These are phyloP conservation scores for Phaethon lepturus DNA, from an alignment of 2,113 vertebrate genomes.

Conservation along the genomic window DNA sequence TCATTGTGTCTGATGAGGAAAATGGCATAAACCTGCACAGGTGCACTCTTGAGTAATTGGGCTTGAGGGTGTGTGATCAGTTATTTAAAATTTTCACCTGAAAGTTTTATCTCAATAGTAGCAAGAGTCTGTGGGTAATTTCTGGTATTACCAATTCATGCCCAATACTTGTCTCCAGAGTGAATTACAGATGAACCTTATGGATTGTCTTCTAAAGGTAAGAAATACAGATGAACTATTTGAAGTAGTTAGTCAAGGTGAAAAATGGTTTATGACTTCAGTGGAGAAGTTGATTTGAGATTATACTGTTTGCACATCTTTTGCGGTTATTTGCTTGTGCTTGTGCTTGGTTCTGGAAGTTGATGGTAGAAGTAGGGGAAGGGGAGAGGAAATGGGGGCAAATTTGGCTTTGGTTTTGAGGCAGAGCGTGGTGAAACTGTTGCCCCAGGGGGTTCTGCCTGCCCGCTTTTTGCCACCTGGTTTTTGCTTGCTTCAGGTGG, in stretches of 20 bases:
- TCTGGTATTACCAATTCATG: background rate
- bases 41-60: background rate
- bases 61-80: background rate
- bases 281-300: background rate
- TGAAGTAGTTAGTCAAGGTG: background rate
- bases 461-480: rapidly evolving
- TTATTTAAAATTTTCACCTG: background rate
- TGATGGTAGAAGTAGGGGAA: background rate
- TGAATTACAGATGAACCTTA: background rate
- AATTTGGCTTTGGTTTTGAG: background rate
- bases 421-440: background rate
- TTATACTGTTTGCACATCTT: background rate
- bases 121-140: background rate
- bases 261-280: background rate
- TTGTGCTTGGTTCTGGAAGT: background rate
- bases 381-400: background rate
- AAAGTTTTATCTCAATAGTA: background rate
- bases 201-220: background rate
- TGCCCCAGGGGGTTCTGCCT: background rate
- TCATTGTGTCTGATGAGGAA: background rate
- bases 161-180: background rate
- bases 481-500: background rate
- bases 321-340: background rate
- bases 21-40: background rate
- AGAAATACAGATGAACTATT: background rate